These are phyloP conservation scores for Diachasmimorpha longicaudata DNA, from an alignment of 1,140 invertebrate species.

Conservation along the genomic window DNA sequence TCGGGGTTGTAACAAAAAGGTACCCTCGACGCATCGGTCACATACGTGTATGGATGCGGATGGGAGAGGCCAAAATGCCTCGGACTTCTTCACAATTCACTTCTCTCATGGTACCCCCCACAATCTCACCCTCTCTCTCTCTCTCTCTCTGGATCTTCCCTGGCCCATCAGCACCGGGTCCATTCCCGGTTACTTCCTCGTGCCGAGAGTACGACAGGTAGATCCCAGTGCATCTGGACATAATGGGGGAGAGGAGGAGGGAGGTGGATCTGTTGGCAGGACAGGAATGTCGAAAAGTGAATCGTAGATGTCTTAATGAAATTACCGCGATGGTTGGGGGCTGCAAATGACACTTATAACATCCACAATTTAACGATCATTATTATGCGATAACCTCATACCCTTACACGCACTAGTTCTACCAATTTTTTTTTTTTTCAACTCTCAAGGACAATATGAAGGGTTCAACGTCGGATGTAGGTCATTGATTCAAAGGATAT, in stretches of 20 bases:
- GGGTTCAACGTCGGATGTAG: slow-evolving; percentile 36
- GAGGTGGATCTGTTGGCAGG: not conserved
- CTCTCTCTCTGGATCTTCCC: not conserved
- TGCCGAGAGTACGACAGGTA: slow-evolving; percentile 20
- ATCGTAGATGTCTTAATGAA: no score
- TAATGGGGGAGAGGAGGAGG: no score
- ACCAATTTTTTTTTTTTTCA: no score
- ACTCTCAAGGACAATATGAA: not conserved
- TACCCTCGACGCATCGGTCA: slow-evolving; percentile 24
- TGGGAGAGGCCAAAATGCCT: slow-evolving; percentile 19
- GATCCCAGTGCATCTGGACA: slow-evolving; percentile 9
- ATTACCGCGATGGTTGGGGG: no score
- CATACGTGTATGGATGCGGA: slow-evolving; percentile 31
- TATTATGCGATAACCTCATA: not conserved
- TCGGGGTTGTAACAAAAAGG: slow-evolving; percentile 49
- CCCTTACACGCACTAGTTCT: no score
- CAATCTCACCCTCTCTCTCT: slow-evolving; percentile 6
- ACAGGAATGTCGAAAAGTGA: slow-evolving; percentile 6
- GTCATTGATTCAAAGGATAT: slow-evolving; percentile 54
- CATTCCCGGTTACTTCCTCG: slow-evolving; percentile 12
- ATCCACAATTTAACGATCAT: not conserved
- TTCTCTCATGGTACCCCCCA: not conserved
- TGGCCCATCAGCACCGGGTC: not conserved
- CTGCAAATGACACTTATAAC: no score
- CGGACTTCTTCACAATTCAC: slow-evolving; percentile 13